A percentile compares a stretch with the other conserved stretches of the same genome.
Conservation (phyloP, 2,797 vertebrate genomes). For the Basileuterus tristriatus region DNA sequence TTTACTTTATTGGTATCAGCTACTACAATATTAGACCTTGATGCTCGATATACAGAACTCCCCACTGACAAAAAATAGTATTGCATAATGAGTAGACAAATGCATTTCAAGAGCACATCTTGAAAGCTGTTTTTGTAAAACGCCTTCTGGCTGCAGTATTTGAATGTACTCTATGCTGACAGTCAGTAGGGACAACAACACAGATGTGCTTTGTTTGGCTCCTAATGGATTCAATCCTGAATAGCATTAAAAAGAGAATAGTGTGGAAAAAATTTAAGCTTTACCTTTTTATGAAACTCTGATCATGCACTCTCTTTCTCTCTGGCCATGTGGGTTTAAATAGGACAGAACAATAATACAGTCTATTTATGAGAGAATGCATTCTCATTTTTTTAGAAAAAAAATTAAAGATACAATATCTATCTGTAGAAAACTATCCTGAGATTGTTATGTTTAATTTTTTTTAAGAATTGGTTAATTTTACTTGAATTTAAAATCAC, state of each 20-base stretch:
- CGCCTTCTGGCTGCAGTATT: conserved; percentile 74
- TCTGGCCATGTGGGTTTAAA: background rate
- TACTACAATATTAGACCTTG: conserved; percentile 61
- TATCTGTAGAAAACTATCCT: background rate
- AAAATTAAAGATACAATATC: background rate
- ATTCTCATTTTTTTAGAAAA: background rate
- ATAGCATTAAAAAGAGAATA: conserved; percentile 32
- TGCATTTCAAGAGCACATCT: conserved; percentile 72
- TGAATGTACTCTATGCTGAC: conserved; percentile 66
- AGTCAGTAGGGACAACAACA: conserved; percentile 68
- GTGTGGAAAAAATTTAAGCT: conserved; percentile 10
- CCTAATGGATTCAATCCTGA: conserved; percentile 65
- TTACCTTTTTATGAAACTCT: conserved; percentile 37
- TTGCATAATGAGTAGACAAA: conserved; percentile 73
- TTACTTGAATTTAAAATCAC: background rate
- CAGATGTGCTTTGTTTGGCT: conserved; percentile 73
- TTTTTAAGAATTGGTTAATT: background rate
- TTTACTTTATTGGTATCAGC: conserved; percentile 54
- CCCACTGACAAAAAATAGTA: conserved; percentile 68
- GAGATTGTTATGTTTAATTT: background rate
- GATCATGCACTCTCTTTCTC: background rate
- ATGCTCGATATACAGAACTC: conserved; percentile 74
- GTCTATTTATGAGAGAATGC: background rate
- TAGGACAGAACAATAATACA: background rate
- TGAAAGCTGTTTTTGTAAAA: conserved; percentile 74